Evolutionary conservation across 2,797 vertebrate genomes (phyloP), one percentile per base, ranked within the genome.

Genomic region (Oophaga sylvatica): DNA sequence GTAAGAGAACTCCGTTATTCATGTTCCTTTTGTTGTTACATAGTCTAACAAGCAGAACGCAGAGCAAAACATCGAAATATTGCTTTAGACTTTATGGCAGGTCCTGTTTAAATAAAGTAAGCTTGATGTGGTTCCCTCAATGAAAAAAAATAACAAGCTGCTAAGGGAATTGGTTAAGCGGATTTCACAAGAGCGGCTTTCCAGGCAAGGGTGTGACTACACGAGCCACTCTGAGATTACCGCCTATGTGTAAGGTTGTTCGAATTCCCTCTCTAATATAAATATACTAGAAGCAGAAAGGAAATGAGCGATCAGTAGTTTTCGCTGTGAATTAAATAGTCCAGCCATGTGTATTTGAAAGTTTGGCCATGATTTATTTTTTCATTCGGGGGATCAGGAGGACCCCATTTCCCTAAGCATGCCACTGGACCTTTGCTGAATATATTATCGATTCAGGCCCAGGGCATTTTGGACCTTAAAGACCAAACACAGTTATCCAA

Each of bases 131-230:
- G 45, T 77, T 76, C 68, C 59, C 68, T 62, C 59, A 67, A 71
- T 29, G 26, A 59, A 87, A 68, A 41, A 78, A 82, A 75, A 75
- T n/a, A 71, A 78, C 29, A 75, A 41, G 73, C 73, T 71, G 22
- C 68, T 60, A 45, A 62, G 78, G 71, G 13, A 80, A 59, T 80
- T 45, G 9, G 20, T 29, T 59, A 81, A 75, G 17, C 17, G 11
- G n/a, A 53, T 82, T 87, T 82, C 86, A 65, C 70, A 76, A 75
- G 13, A 22, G 20, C 7, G n/a, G 17, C 53, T 82, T 81, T 87
- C 31, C 70, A 63, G 41, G n/a, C 59, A 56, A 48, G 80, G 41
- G 79, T 76, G 80, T 73, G 10, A 75, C 48, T 53, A 19, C 31
- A 41, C 82, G 80, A 83, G 22, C 75, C 85, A 87, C 19, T 53